Evolutionary conservation across 2,888 invertebrate genomes (phyloP).

Genomic region (Conops quadrifasciatus): DNA sequence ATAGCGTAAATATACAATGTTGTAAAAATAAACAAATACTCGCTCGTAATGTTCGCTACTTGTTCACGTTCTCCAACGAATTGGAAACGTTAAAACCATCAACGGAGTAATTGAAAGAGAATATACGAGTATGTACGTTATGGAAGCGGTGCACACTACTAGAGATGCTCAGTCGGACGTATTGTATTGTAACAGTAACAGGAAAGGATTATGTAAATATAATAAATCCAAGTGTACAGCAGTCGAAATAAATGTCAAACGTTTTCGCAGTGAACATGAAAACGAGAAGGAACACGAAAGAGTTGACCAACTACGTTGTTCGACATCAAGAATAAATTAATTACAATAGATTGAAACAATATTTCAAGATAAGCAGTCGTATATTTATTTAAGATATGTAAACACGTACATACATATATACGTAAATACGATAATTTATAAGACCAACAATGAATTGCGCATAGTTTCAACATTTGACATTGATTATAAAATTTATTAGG

Average conservation of each 20-base stretch:
- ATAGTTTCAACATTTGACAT: constrained; percentile 40
- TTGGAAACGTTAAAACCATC: constrained; percentile 2
- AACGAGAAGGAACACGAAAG: background rate
- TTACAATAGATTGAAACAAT: background rate
- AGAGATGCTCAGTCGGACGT: too few relatives aligned
- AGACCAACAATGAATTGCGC: constrained; percentile 30
- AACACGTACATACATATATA: background rate
- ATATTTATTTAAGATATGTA: background rate
- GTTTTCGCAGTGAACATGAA: constrained; percentile 1
- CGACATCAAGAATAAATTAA: constrained; percentile 5
- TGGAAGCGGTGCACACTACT: too few relatives aligned
- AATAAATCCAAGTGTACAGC: too few relatives aligned
- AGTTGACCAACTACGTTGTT: background rate
- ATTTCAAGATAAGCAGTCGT: constrained; percentile 20
- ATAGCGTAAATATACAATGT: too few relatives aligned
- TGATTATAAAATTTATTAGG: constrained; percentile 33
- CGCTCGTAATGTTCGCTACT: too few relatives aligned
- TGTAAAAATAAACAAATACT: constrained; percentile 28
- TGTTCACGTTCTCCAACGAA: constrained; percentile 29
- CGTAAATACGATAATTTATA: background rate
- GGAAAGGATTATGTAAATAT: too few relatives aligned
- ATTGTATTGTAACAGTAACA: too few relatives aligned
- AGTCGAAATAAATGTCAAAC: too few relatives aligned
- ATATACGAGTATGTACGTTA: too few relatives aligned
- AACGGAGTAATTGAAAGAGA: constrained; percentile 1